Conservation (phyloP, 1,140 invertebrate genomes). For the Pissodes strobi region DNA sequence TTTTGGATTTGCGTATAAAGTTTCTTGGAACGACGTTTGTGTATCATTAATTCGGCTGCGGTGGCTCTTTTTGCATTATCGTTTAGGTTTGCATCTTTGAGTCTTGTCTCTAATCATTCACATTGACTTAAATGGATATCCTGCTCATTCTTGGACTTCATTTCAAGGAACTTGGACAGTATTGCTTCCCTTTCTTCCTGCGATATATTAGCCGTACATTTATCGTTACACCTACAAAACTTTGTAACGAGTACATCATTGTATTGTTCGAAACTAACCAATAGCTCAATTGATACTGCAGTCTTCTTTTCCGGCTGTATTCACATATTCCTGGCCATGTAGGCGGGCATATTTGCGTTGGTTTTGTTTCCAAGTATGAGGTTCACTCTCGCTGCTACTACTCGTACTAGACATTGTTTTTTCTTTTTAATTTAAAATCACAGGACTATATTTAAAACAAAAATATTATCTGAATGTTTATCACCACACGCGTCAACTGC, state of each 20-base stretch:
- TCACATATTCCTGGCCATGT: not conserved
- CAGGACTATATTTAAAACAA: not conserved
- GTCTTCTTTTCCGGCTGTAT: not conserved
- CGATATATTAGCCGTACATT: not conserved
- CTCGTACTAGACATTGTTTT: too few relatives aligned
- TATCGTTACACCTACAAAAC: not conserved
- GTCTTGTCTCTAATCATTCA: constrained; percentile 31
- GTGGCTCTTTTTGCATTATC: constrained; percentile 43
- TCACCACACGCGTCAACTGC: not conserved
- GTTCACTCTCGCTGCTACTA: not conserved
- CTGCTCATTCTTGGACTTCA: too few relatives aligned
- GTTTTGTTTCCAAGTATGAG: not conserved
- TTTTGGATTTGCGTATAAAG: constrained; percentile 43
- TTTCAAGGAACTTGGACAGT: not conserved
- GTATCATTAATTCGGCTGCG: constrained; percentile 38
- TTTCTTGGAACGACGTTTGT: constrained; percentile 44
- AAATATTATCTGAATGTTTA: not conserved
- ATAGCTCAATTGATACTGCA: not conserved
- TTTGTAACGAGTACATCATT: not conserved
- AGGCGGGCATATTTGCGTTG: not conserved
- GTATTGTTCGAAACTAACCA: not conserved
- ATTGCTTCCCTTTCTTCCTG: not conserved
- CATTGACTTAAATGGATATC: too few relatives aligned
- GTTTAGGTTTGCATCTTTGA: constrained; percentile 20
- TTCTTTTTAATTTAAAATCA: not conserved